Base-by-base conservation (phyloP, 2,113 vertebrate species). In the Raphicerus campestris region DNA sequence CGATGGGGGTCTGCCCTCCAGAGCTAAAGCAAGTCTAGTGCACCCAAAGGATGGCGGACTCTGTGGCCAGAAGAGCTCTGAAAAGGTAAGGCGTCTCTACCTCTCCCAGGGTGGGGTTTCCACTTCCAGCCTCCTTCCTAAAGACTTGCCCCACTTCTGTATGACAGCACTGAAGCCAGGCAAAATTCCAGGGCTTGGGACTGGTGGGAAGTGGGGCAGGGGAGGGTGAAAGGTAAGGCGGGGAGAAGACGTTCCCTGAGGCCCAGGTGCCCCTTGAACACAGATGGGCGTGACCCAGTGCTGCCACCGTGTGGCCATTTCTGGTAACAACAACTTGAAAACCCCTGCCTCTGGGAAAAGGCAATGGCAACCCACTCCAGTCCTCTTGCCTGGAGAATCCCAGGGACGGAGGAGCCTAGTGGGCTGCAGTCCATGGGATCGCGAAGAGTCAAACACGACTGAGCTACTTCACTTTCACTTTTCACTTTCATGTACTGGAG, bases 151-250 rank as follows among this genome's bases (percentile, higher is more conserved):
- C 45, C 16, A 49, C 26, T 17, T 80, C 28, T 6, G 9, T 28
- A 49, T 6, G 16, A 49, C 45, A 80, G 9, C 77, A 47, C 28
- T 2, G 1, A 49, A 17, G 45, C 45, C 28, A 32, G 28, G 45
- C 77, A 32, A 30, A 32, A 49, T 32, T 32, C 2, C 16, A 32
- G 9, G 45, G 45, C 28, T 49, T 49, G 45, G 45, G 8, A 39
- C 5, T 39, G 66, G n/a, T 70, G 19, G 66, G 19, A 70, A 39
- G 19, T 11, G 66, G n/a, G 66, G 66, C n/a, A 70, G 66, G 32
- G 66, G 10, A 39, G 19, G 66, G 17, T 39, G n/a, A 70, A 11
- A n/a, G 8, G 19, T 70, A 39, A 70, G 5, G 0, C 0, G 15
- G 2, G 17, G 63, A 11, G 19, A 22, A 39, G n/a, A 39, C n/a